Conservation (phyloP, 2,113 vertebrate genomes). For the Eulemur macaco region DNA sequence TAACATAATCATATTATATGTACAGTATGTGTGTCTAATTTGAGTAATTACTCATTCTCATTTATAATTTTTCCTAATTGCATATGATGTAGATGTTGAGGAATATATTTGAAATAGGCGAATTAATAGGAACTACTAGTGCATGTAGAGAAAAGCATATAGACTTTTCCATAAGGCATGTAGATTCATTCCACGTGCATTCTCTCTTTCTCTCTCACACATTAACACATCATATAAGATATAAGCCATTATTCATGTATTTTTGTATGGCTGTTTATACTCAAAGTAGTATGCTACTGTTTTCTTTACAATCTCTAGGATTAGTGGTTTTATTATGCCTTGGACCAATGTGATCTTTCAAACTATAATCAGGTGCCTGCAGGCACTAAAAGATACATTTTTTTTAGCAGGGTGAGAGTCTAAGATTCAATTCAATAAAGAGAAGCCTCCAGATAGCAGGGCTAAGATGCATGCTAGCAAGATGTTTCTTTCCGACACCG, state of each 20-base stretch:
- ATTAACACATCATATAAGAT: not conserved
- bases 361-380: not conserved
- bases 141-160: not conserved
- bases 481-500: not conserved
- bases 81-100: constrained; percentile 23
- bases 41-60: constrained; percentile 32
- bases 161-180: not conserved
- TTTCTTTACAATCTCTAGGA: not conserved
- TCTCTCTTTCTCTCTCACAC: too few species aligned
- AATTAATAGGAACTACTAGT: not conserved
- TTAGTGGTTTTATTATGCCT: not conserved
- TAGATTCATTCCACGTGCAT: not conserved
- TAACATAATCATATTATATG: not conserved
- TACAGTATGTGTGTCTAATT: constrained; percentile 40
- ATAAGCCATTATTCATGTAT: not conserved
- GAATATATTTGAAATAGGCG: constrained; percentile 39
- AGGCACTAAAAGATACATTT: not conserved
- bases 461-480: not conserved
- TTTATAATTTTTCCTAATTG: constrained; percentile 51
- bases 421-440: constrained; percentile 14
- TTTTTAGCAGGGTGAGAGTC: not conserved
- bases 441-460: not conserved
- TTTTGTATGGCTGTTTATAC: not conserved
- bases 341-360: not conserved
- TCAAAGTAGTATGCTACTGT: not conserved